Conservation (phyloP, 2,113 vertebrate genomes). For the Corythornis cristatus region DNA sequence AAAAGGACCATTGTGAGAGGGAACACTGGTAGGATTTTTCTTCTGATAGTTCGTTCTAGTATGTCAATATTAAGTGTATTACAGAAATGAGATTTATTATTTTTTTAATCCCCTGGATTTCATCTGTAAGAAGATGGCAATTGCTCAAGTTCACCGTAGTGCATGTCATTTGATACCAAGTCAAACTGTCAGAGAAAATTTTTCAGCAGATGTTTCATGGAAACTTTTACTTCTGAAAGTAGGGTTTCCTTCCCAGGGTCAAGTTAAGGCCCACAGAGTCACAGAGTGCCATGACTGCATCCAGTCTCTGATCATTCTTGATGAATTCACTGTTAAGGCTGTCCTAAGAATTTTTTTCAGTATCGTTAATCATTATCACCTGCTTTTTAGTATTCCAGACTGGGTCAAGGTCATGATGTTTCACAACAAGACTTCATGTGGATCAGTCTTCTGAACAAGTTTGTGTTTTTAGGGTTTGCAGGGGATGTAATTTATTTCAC, state of each 20-base stretch:
- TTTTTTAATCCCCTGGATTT: background rate
- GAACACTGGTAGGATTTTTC: background rate
- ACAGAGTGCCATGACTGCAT: background rate
- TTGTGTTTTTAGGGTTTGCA: background rate
- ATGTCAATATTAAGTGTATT: background rate
- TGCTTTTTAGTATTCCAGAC: background rate
- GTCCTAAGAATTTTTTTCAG: background rate
- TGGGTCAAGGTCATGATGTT: background rate
- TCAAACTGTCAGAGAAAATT: conserved; percentile 5
- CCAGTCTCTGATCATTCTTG: background rate
- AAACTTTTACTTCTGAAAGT: conserved; percentile 19
- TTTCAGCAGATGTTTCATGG: conserved; percentile 19
- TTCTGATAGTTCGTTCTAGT: background rate
- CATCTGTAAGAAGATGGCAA: background rate
- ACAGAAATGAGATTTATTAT: background rate
- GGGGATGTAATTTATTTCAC: background rate
- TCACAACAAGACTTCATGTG: background rate
- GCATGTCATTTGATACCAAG: conserved; percentile 2
- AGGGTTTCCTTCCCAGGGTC: background rate
- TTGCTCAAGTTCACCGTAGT: background rate
- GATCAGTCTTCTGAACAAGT: background rate
- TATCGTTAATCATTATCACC: background rate
- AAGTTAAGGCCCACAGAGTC: background rate
- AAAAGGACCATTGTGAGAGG: background rate
- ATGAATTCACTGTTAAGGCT: background rate